These are phyloP conservation scores for Carapus acus DNA, from an alignment of 2,797 vertebrate species.

Conservation along the genomic window DNA sequence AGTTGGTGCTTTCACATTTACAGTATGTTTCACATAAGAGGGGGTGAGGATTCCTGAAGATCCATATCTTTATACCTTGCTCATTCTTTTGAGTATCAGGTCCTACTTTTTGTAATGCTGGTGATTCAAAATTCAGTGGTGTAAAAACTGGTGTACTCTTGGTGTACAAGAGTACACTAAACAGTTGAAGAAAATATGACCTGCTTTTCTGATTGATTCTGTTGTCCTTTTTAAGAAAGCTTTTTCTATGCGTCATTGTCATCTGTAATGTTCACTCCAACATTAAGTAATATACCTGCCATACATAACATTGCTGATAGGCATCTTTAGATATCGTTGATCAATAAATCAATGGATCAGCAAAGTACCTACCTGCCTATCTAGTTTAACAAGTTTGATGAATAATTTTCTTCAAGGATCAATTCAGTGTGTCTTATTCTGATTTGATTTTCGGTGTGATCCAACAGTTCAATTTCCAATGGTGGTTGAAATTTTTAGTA, in stretches of 20 bases:
- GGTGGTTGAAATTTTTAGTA: conserved; percentile 4
- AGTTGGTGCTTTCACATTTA: conserved; percentile 37
- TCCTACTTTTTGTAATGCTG: conserved; percentile 24
- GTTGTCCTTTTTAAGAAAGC: conserved; percentile 77
- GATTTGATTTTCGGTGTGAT: no score
- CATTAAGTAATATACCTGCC: conserved; percentile 1
- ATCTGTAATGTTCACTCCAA: conserved; percentile 50
- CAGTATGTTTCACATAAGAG: conserved; percentile 17
- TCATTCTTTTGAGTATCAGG: conserved; percentile 27
- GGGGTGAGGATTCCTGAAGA: conserved; percentile 14
- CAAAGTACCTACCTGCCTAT: no score
- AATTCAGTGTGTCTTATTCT: no score
- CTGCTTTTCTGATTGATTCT: conserved; percentile 46
- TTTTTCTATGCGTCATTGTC: conserved; percentile 40
- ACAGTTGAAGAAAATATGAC: conserved; percentile 39
- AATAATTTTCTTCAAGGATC: no score
- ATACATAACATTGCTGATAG: conserved; percentile 28
- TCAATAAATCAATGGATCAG: conserved; percentile 2
- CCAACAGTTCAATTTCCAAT: conserved; percentile 17
- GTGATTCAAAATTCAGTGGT: no score
- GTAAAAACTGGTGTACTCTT: no score
- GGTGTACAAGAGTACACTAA: conserved; percentile 36
- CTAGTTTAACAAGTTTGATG: no score
- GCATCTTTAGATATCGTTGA: no score
- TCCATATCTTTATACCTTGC: conserved; percentile 12